Conservation (phyloP, 2,888 invertebrate species). For the Nipponacmea schrenckii region DNA sequence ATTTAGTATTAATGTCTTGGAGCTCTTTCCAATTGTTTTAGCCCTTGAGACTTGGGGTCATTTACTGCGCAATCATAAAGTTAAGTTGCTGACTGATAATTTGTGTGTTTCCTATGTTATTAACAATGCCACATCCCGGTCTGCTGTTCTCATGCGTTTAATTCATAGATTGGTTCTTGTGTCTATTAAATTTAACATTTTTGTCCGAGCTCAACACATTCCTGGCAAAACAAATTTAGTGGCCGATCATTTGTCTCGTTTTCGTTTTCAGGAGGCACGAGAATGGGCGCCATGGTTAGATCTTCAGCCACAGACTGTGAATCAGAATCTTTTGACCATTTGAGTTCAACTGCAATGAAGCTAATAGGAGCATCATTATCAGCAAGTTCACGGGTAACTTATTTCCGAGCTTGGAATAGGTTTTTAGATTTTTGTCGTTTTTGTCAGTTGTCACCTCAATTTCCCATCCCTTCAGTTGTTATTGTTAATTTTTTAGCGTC, state of each 20-base stretch:
- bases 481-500: not conserved
- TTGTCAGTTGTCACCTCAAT: not conserved
- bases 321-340: not conserved
- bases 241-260: conserved; percentile 24
- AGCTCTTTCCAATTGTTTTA: too few species aligned
- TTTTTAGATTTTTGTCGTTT: not conserved
- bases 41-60: conserved; percentile 26
- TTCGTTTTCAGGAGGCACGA: conserved; percentile 27
- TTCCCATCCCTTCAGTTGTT: not conserved
- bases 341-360: not conserved
- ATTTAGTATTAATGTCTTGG: too few species aligned
- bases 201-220: conserved; percentile 22
- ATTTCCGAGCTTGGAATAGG: not conserved
- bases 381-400: not conserved
- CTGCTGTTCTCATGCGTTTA: conserved; percentile 19
- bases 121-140: conserved; percentile 24
- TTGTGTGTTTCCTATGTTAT: conserved; percentile 19
- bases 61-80: conserved; percentile 21
- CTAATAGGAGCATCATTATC: not conserved
- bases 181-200: conserved; percentile 18
- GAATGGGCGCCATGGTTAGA: conserved; percentile 20
- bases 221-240: conserved; percentile 20
- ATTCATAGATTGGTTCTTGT: conserved; percentile 19
- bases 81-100: conserved; percentile 28
- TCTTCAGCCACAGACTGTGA: not conserved